Percentiles rank a stretch among this genome's conserved stretches.
These are phyloP conservation scores for Eubucco bourcierii DNA, from an alignment of 2,113 vertebrate genomes.

Conservation along the genomic window DNA sequence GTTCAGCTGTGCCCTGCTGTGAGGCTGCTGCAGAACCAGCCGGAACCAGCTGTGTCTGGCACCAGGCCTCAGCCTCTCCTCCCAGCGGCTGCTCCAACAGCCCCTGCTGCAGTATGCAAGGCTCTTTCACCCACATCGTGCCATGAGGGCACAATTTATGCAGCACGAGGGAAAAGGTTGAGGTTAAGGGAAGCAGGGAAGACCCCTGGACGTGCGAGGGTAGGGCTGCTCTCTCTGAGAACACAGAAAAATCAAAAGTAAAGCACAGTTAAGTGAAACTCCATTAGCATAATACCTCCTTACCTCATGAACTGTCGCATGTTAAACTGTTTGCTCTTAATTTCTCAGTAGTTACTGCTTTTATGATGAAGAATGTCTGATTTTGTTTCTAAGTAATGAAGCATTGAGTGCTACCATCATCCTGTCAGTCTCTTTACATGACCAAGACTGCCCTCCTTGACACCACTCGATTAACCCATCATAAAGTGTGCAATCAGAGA, in stretches of 20 bases:
- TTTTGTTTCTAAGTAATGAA: conserved; percentile 52
- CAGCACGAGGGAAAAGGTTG: neutral
- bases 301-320: neutral
- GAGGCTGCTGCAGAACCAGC: neutral
- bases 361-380: conserved; percentile 27
- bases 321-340: conserved; percentile 29
- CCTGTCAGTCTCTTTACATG: neutral
- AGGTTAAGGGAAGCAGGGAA: neutral
- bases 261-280: conserved; percentile 4
- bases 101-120: accelerated
- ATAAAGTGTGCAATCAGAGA: conserved; percentile 21
- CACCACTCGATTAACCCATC: conserved; percentile 68
- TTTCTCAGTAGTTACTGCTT: neutral
- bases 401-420: neutral
- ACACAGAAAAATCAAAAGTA: neutral
- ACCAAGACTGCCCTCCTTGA: conserved; percentile 18
- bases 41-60: neutral
- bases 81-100: accelerated
- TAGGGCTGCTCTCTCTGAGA: neutral
- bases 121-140: neutral
- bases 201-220: neutral
- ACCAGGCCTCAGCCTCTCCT: accelerated
- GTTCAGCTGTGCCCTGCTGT: neutral
- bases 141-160: neutral
- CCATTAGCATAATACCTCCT: conserved; percentile 5